Conservation (phyloP, 2,113 vertebrate species). For the Sceloporus tristichus region DNA sequence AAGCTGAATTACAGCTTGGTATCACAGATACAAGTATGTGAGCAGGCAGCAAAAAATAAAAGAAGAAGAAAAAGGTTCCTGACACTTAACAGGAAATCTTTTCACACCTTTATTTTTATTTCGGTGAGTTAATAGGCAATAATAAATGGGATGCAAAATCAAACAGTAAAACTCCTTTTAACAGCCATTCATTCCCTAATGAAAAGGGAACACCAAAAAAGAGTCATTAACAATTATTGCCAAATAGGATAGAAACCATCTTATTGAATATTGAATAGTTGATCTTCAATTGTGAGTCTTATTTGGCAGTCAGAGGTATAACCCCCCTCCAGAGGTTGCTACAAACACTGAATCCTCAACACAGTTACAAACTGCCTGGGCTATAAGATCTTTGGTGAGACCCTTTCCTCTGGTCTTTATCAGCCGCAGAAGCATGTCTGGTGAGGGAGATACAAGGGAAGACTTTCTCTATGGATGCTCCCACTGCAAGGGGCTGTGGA, state of each 20-base stretch:
- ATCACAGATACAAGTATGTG: not conserved
- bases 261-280: not conserved
- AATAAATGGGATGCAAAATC: not conserved
- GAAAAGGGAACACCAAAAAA: not conserved
- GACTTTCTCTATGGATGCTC: no score
- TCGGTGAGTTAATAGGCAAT: not conserved
- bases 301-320: not conserved
- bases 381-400: not conserved
- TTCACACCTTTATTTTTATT: not conserved
- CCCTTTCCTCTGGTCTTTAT: no score
- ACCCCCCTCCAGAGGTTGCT: not conserved
- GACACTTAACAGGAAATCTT: not conserved
- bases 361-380: not conserved
- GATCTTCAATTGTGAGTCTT: not conserved
- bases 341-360: not conserved
- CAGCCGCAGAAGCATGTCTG: no score
- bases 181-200: constrained; percentile 20
- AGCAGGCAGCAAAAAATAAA: not conserved
- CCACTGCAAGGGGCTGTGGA: no score
- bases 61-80: not conserved
- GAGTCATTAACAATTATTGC: constrained; percentile 2
- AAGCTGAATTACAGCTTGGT: not conserved
- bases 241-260: not conserved
- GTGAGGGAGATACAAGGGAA: no score
- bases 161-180: not conserved